These are phyloP conservation scores for Ceratoteleas bidentatus DNA, from an alignment of 1,140 invertebrate species.

Conservation along the genomic window DNA sequence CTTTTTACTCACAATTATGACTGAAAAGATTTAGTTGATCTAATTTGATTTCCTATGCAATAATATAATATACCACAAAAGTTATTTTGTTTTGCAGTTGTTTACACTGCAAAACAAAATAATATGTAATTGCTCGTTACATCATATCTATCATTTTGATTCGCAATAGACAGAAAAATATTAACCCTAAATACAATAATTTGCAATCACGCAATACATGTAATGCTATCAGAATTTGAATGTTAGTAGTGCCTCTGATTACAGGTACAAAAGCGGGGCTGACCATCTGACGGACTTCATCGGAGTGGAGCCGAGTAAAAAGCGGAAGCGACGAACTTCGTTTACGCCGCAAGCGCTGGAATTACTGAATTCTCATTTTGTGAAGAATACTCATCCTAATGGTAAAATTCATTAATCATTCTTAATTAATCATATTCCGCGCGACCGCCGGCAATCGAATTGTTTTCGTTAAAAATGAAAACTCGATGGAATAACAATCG, in stretches of 20 bases:
- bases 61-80: no score
- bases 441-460: constrained; percentile 19
- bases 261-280: constrained; percentile 93
- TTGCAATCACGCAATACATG: no score
- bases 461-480: constrained; percentile 30
- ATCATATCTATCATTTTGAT: no score
- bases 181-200: no score
- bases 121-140: no score
- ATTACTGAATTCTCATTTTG: constrained; percentile 96
- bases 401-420: constrained; percentile 84
- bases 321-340: constrained; percentile 96
- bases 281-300: constrained; percentile 97
- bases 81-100: no score
- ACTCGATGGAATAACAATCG: constrained; percentile 24
- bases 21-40: no score
- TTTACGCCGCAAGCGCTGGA: constrained; percentile 98
- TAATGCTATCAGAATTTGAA: constrained; percentile 72
- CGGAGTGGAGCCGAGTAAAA: constrained; percentile 97
- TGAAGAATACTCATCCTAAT: constrained; percentile 98
- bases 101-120: no score
- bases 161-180: no score
- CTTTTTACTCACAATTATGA: no score
- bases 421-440: constrained; percentile 26
- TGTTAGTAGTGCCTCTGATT: constrained; percentile 81
- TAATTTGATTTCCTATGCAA: no score